phyloP scores from a whole-genome alignment of 2,797 vertebrate genomes.

The Pygocentrus nattereri region DNA sequence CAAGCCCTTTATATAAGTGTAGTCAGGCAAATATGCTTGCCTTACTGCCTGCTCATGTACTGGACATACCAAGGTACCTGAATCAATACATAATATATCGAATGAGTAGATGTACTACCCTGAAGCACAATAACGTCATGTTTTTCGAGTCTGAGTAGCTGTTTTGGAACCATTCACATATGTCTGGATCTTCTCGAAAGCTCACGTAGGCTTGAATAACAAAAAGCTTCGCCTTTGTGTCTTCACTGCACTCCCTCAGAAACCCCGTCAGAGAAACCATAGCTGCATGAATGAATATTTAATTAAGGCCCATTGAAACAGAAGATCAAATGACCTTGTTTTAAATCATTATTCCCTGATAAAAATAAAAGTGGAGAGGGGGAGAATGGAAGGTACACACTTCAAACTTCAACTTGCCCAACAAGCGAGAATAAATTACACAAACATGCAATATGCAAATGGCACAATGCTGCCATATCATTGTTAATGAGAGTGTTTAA shows the following conservation, averaged over 20 bases:
- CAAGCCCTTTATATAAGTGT: background rate
- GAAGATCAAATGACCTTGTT: slow-evolving; percentile 86
- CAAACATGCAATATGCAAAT: slow-evolving; percentile 70
- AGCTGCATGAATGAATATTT: slow-evolving; percentile 85
- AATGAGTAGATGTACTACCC: background rate
- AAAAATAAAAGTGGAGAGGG: slow-evolving; percentile 78
- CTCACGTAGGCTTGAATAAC: slow-evolving; percentile 73
- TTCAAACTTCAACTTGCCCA: slow-evolving; percentile 74
- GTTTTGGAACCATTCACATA: slow-evolving; percentile 56
- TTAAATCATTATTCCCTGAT: slow-evolving; percentile 83
- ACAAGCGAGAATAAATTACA: slow-evolving; percentile 73
- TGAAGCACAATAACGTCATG: background rate
- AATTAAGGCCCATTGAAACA: slow-evolving; percentile 84
- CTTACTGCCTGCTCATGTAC: background rate
- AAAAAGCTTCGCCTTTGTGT: slow-evolving; percentile 82
- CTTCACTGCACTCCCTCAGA: slow-evolving; percentile 77
- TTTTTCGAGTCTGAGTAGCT: background rate
- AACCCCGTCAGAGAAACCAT: slow-evolving; percentile 78
- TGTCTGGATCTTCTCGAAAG: slow-evolving; percentile 59
- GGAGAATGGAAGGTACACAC: slow-evolving; percentile 73
- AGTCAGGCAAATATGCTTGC: background rate
- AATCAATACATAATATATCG: background rate
- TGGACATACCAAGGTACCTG: background rate
- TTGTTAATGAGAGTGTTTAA: slow-evolving; percentile 72
- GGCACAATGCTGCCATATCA: slow-evolving; percentile 64